Conservation (phyloP, 2,113 vertebrate species). For the Python bivittatus region DNA sequence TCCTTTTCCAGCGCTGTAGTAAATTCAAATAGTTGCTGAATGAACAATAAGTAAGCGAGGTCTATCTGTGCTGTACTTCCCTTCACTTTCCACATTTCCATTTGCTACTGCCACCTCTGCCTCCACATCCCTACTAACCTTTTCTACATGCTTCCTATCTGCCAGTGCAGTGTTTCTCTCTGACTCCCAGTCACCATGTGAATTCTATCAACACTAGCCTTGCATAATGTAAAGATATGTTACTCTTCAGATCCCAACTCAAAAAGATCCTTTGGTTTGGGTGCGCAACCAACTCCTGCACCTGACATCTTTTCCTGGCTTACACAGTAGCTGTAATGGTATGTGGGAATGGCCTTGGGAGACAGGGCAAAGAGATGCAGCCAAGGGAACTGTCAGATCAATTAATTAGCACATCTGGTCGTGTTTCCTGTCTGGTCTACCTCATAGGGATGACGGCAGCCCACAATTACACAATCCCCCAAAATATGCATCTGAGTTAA, state of each 20-base stretch:
- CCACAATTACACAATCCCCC: background rate
- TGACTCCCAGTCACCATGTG: background rate
- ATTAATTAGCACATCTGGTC: background rate
- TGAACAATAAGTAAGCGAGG: background rate
- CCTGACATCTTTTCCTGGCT: background rate
- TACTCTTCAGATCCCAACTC: background rate
- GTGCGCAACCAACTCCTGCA: too few species aligned
- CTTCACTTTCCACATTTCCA: background rate
- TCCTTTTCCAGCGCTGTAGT: background rate
- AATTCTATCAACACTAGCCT: too few species aligned
- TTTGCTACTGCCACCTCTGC: background rate
- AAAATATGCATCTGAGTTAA: background rate
- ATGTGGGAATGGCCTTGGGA: background rate
- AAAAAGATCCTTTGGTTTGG: background rate
- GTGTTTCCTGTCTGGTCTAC: background rate
- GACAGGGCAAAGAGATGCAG: background rate
- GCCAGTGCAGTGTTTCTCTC: background rate
- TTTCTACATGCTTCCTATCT: background rate
- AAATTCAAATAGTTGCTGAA: background rate
- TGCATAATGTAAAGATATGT: background rate
- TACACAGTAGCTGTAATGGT: background rate
- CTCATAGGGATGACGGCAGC: background rate
- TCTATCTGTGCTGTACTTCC: background rate
- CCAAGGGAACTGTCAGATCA: background rate
- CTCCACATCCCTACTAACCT: background rate